Evolutionary conservation across 2,113 vertebrate genomes (phyloP).

Genomic region (Rhinopomastus cyanomelas): DNA sequence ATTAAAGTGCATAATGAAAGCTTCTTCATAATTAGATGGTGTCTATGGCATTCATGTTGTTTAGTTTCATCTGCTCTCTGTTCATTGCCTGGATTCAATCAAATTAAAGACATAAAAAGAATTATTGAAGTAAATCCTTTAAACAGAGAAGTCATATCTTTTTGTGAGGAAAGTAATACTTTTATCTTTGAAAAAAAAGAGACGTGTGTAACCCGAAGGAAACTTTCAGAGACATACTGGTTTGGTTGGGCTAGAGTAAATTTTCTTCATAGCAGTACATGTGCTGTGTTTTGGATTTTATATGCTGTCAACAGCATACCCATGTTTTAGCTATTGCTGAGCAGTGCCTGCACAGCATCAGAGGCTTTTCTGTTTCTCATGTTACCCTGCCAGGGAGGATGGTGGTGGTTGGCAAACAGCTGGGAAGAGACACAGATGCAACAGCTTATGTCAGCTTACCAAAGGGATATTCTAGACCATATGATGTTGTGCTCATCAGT

Average conservation of each 20-base stretch:
- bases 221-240: not conserved
- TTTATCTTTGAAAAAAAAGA: not conserved
- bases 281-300: fast-evolving
- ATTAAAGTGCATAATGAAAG: not conserved
- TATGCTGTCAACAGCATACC: not conserved
- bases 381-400: fast-evolving
- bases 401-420: not conserved
- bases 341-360: not conserved
- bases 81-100: not conserved
- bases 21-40: not conserved
- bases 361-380: fast-evolving
- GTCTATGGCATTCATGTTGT: not conserved
- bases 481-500: fast-evolving
- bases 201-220: not conserved
- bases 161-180: not conserved
- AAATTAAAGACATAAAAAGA: not conserved
- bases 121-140: not conserved
- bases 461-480: not conserved
- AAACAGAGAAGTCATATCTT: not conserved
- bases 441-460: not conserved
- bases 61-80: not conserved
- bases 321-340: not conserved
- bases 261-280: not conserved
- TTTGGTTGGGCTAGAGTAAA: not conserved
- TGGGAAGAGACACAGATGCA: not conserved